Percentiles rank a stretch among this genome's conserved stretches.
phyloP scores from a whole-genome alignment of 2,113 vertebrate species.

The Chauna torquata region DNA sequence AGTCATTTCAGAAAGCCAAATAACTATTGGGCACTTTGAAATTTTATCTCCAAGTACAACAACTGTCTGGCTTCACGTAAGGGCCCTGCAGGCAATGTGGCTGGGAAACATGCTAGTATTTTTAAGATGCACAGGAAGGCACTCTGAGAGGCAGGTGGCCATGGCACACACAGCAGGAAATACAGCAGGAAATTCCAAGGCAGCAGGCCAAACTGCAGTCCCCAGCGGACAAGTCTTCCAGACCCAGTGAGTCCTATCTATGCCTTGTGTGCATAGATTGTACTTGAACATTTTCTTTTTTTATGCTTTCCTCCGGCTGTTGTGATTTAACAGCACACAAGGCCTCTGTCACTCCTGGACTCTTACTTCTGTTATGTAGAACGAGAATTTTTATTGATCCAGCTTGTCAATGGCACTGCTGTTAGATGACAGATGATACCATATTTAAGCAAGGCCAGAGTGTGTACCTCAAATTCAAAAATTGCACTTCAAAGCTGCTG shows the following conservation, averaged over 20 bases:
- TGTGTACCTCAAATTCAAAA: background rate
- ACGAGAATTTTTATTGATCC: conserved; percentile 1
- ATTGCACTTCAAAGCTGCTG: background rate
- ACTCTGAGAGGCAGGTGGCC: accelerated
- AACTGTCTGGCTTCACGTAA: background rate
- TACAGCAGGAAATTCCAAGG: background rate
- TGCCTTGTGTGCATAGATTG: background rate
- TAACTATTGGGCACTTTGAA: background rate
- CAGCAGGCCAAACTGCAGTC: background rate
- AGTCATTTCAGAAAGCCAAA: background rate
- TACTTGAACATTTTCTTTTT: background rate
- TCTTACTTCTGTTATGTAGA: background rate
- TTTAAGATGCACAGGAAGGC: background rate
- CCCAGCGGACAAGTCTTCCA: background rate
- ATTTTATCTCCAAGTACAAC: background rate
- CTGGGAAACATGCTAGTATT: background rate
- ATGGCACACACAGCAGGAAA: background rate
- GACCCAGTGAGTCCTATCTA: background rate
- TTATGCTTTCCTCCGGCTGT: background rate
- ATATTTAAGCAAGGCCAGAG: background rate
- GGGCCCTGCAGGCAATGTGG: background rate
- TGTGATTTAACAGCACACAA: background rate
- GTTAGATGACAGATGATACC: background rate
- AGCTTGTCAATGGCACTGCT: background rate
- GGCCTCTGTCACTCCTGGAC: background rate